These are phyloP conservation scores for Nomada lathburiana DNA, from an alignment of 2,888 invertebrate species.

Conservation along the genomic window DNA sequence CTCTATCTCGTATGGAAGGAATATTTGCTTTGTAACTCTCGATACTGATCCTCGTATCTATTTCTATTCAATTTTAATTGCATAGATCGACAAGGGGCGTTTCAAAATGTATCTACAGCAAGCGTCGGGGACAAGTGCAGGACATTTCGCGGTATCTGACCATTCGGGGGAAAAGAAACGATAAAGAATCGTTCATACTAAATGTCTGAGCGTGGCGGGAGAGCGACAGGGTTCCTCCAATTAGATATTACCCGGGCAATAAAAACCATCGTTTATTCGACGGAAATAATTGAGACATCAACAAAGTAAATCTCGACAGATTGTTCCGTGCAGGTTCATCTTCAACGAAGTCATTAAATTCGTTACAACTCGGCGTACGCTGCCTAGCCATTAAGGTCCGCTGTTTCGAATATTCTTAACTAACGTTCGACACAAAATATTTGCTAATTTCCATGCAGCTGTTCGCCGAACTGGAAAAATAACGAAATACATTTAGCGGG, in stretches of 20 bases:
- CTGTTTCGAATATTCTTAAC: not conserved
- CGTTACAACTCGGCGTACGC: not conserved
- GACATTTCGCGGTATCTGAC: conserved; percentile 11
- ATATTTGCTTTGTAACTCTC: no score
- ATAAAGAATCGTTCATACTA: conserved; percentile 62
- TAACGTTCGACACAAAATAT: no score
- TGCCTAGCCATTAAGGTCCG: not conserved
- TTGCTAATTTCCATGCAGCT: no score
- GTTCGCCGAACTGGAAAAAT: no score
- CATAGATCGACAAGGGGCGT: no score
- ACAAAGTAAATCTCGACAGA: conserved; percentile 25
- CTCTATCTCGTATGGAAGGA: not conserved
- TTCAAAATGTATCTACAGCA: no score
- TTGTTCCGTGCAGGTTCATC: conserved; percentile 5
- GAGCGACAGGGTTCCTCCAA: conserved; percentile 52
- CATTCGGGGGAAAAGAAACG: conserved; percentile 5
- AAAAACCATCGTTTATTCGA: conserved; percentile 72
- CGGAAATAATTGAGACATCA: conserved; percentile 67
- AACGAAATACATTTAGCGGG: no score
- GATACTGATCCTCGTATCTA: no score
- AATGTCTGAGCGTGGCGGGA: conserved; percentile 52
- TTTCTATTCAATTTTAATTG: no score
- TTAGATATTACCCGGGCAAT: conserved; percentile 57
- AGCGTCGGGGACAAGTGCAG: not conserved
- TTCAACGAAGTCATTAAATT: conserved; percentile 25